These are phyloP conservation scores for Aphelinus atriplicis DNA, from an alignment of 1,140 invertebrate genomes.

Conservation along the genomic window DNA sequence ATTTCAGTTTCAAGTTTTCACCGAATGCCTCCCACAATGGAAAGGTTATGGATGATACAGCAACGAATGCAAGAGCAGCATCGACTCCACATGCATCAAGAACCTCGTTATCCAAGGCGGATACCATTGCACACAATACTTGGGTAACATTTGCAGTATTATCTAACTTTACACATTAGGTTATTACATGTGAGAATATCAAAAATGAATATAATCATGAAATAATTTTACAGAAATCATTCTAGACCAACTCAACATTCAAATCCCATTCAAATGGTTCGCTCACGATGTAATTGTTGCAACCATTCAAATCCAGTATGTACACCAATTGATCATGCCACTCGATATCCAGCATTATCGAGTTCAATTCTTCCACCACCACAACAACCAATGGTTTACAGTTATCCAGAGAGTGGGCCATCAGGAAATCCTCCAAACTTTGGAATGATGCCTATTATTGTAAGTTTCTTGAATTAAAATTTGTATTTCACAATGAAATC, in stretches of 20 bases:
- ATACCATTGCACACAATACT: constrained; percentile 9
- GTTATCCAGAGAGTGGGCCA: constrained; percentile 59
- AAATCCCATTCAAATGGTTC: neutral
- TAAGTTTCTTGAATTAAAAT: constrained; percentile 28
- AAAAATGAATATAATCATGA: too few relatives aligned
- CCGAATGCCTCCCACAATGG: constrained; percentile 78
- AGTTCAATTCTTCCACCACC: constrained; percentile 53
- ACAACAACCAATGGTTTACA: constrained; percentile 65
- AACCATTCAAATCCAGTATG: constrained; percentile 47
- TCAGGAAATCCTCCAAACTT: constrained; percentile 48
- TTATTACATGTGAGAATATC: too few relatives aligned
- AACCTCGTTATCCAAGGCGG: constrained; percentile 18
- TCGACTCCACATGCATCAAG: constrained; percentile 52
- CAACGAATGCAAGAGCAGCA: constrained; percentile 77
- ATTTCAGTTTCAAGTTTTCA: constrained; percentile 41
- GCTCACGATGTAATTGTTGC: constrained; percentile 31
- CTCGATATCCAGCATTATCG: constrained; percentile 35
- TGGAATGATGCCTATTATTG: constrained; percentile 47
- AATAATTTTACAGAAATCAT: too few relatives aligned
- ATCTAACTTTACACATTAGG: too few relatives aligned
- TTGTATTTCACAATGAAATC: neutral
- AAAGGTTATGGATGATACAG: constrained; percentile 77
- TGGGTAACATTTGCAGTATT: neutral
- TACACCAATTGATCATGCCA: constrained; percentile 39
- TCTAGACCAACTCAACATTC: neutral